Conservation (phyloP, 2,888 invertebrate species). For the Dysmachus trigonus region DNA sequence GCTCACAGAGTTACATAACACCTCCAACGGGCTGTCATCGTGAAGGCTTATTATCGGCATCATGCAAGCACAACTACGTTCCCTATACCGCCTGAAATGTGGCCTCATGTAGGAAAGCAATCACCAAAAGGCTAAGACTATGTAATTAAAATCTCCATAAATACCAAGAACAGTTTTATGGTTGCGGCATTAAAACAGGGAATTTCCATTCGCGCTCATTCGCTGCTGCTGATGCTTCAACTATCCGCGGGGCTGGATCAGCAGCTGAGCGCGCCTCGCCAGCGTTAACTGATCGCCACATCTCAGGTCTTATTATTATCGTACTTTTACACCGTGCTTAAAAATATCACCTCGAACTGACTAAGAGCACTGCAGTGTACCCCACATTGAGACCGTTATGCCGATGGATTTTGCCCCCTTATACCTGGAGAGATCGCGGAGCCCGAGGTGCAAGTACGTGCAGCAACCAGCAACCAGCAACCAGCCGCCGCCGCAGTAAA, state of each 20-base stretch:
- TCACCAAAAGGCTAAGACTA: neutral
- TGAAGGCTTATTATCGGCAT: neutral
- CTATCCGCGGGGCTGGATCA: neutral
- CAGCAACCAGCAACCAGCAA: too few species aligned
- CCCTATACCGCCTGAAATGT: neutral
- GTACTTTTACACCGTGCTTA: neutral
- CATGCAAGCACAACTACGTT: neutral
- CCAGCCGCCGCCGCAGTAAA: neutral
- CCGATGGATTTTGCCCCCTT: neutral
- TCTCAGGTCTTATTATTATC: neutral
- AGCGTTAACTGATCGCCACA: neutral
- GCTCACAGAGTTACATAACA: neutral
- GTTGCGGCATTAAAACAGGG: neutral
- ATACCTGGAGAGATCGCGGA: neutral
- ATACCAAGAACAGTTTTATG: conserved; percentile 8
- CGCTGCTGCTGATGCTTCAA: neutral
- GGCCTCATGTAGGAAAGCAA: neutral
- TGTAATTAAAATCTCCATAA: conserved; percentile 12
- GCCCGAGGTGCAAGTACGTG: neutral
- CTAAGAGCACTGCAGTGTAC: neutral
- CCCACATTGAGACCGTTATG: neutral
- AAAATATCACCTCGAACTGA: neutral
- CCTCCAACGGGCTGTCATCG: neutral
- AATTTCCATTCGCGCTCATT: neutral
- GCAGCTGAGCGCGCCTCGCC: neutral